Evolutionary conservation across 2,797 vertebrate species (phyloP).

Genomic region (Arremon aurantiirostris): DNA sequence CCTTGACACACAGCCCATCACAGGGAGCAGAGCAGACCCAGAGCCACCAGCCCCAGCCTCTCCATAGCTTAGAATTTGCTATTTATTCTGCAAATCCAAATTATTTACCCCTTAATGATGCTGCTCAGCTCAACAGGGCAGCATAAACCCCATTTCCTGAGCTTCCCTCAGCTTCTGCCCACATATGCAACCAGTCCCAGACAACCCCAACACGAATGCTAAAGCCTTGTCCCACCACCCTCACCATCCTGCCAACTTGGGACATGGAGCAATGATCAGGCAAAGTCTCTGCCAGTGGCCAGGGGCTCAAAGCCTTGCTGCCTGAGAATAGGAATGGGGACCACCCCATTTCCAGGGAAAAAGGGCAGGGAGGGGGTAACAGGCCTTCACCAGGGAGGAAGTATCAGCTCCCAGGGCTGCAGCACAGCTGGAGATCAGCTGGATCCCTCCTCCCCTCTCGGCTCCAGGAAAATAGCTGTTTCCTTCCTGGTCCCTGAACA

Average conservation of each 20-base stretch:
- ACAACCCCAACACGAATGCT: fast-evolving
- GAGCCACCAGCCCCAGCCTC: background rate
- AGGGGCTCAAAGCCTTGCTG: background rate
- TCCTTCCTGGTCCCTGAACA: constrained; percentile 26
- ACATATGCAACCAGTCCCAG: background rate
- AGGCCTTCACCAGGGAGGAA: background rate
- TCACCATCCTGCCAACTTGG: background rate
- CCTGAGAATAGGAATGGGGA: background rate
- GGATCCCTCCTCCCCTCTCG: background rate
- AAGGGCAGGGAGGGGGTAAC: background rate
- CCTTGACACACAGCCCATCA: background rate
- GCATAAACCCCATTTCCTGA: background rate
- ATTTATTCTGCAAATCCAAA: background rate
- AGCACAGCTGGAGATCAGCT: constrained; percentile 31
- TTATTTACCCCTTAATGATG: background rate
- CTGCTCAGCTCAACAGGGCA: background rate
- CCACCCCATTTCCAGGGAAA: background rate
- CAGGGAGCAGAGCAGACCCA: background rate
- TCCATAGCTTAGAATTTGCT: background rate
- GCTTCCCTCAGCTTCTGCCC: background rate
- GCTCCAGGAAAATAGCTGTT: background rate
- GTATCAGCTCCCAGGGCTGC: background rate
- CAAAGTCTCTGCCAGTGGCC: background rate
- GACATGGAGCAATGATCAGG: background rate
- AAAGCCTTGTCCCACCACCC: background rate